Percentiles rank a stretch among this genome's conserved stretches.
Conservation (phyloP, 2,797 vertebrate genomes). For the Poeciliopsis turneri region DNA sequence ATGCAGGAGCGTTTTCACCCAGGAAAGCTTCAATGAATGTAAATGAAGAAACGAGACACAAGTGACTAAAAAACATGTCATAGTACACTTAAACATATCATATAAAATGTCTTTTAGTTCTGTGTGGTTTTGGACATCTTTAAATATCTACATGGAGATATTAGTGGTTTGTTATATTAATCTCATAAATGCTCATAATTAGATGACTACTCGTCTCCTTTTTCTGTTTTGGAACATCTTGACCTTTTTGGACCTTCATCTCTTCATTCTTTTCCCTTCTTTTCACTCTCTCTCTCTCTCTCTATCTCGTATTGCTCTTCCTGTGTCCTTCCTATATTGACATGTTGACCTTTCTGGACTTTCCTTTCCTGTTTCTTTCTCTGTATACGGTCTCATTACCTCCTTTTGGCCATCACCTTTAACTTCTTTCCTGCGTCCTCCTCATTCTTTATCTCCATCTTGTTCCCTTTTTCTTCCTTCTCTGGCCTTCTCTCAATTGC, state of each 20-base stretch:
- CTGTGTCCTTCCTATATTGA: constrained; percentile 30
- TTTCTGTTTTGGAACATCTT: constrained; percentile 41
- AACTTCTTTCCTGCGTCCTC: background rate
- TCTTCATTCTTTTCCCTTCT: constrained; percentile 4
- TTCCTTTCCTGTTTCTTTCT: background rate
- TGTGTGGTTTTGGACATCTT: background rate
- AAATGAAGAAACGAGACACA: background rate
- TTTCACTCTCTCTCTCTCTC: background rate
- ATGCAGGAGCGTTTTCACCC: background rate
- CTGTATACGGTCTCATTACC: background rate
- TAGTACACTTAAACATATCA: background rate
- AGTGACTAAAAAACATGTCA: background rate
- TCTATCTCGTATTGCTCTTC: background rate
- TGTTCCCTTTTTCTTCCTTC: background rate
- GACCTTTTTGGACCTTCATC: constrained; percentile 56
- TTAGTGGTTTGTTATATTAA: background rate
- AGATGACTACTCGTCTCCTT: constrained; percentile 59
- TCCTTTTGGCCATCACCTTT: constrained; percentile 3
- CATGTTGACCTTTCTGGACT: constrained; percentile 44
- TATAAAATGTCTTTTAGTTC: background rate
- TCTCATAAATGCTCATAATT: background rate
- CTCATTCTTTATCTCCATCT: background rate
- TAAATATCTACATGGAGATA: background rate
- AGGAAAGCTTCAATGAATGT: background rate
- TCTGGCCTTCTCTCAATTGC: background rate